Evolutionary conservation across 2,888 invertebrate genomes (phyloP), one percentile per base, ranked within the genome.

Genomic region (Heliconius ethilla): DNA sequence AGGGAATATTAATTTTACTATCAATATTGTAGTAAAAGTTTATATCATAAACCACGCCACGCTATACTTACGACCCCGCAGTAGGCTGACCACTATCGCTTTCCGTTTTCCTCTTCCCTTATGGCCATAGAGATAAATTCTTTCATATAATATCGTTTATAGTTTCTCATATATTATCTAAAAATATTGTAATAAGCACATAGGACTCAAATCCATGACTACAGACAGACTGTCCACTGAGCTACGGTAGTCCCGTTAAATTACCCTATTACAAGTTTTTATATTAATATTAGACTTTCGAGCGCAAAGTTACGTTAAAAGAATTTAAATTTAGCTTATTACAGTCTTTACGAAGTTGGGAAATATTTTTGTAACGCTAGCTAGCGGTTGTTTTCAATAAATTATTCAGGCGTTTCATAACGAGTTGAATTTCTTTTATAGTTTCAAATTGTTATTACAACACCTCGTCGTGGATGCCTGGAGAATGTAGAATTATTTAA

Each of bases 391-490:
- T 40, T 67, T 67, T 69, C 40, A 40, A 45, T 40, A 69, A 69
- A 40, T 69, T 69, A 69, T 69, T 25, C 40, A 45, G 40, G n/a
- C 25, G 40, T 25, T 69, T 45, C 25, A 40, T 25, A 69, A 69
- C 69, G 25, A 69, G 40, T 69, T 69, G n/a, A 40, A 15, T 69
- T 69, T 40, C 69, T 40, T 69, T 69, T 45, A 40, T 69, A 69
- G 69, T 67, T 67, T 67, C 11, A 67, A 67, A 69, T 69, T 69
- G 69, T 69, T 40, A 69, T 40, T 45, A 25, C 13, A 25, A 69
- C 40, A 40, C 37, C 25, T 25, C 0, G 40, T 0, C 9, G 25
- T 15, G 25, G n/a, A 45, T 45, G 51, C 18, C 51, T 7, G 51
- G 51, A 51, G 45, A 45, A 15, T 45, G 45, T 45, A 5, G 15